A percentile compares a stretch with the other conserved stretches of the same genome.
Evolutionary conservation across 2,113 vertebrate species (phyloP).

Genomic region (Pteruthius melanotis): DNA sequence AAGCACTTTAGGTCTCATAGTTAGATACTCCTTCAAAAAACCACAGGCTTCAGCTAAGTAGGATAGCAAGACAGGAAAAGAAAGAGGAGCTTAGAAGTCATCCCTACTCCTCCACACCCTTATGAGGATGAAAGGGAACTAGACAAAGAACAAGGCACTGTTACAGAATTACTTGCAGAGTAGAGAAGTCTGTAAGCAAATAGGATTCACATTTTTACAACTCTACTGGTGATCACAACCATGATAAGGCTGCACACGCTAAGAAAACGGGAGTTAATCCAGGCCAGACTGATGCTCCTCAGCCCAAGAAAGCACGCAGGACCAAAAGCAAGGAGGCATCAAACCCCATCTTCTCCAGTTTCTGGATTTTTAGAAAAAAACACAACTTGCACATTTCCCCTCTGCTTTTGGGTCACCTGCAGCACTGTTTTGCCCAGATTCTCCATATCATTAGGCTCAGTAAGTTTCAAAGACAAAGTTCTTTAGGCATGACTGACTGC

Average conservation of each 20-base stretch:
- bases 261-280: neutral
- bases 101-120: neutral
- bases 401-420: neutral
- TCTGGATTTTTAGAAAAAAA: neutral
- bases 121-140: neutral
- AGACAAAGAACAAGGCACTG: neutral
- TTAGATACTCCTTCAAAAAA: neutral
- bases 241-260: fast-evolving
- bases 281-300: neutral
- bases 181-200: neutral
- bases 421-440: neutral
- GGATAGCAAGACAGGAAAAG: neutral
- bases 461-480: neutral
- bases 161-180: neutral
- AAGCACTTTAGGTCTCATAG: neutral
- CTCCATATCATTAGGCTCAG: fast-evolving
- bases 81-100: neutral
- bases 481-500: neutral
- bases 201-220: neutral
- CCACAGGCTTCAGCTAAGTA: neutral
- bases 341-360: neutral
- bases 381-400: neutral
- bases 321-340: neutral
- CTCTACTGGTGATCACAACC: neutral
- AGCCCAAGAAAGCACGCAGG: neutral